Base-by-base conservation (phyloP, 2,113 vertebrate genomes). In the Dromaius novaehollandiae region DNA sequence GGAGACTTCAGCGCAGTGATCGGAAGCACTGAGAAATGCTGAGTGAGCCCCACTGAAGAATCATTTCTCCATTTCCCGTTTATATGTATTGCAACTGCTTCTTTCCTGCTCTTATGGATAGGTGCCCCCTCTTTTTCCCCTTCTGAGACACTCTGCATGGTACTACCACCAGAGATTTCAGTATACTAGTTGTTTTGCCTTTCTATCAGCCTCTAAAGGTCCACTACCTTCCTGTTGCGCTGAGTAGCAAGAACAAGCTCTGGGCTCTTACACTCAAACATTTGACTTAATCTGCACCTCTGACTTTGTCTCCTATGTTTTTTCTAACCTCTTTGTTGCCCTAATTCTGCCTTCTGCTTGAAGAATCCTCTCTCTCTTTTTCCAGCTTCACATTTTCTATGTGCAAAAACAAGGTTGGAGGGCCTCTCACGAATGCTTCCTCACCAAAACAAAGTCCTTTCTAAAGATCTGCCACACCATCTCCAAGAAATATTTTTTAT, bases 41-140 rank as follows among this genome's bases (percentile, higher is more conserved):
- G 96, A 95, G 90, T 55, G 88, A 78, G 88, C 21, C 7, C 9
- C 32, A 75, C 68, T 94, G 90, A 66, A 94, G 68, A 94, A 79
- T 95, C 88, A 7, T 95, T 97, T 97, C 96, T 94, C 86, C 90
- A 95, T 93, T 97, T 96, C 68, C 80, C 83, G 64, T 66, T 78
- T 81, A 96, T 90, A 86, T 30, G 13, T 3, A 9, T 36, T 1
- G 18, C 42, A 50, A 78, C 66, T 5, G 68, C 20, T 74, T 48
- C 75, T 91, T 42, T 26, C 88, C 76, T 28, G 2, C 0, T 0
- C 42, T 89, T 96, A 80, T 34, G 21, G 64, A 20, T 0, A 13
- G 76, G 80, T 40, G 48, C 40, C 3, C 56, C 32, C 56, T 60
- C 56, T 34, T 60, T 56, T 30, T 74, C 32, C 32, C 71, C 34